phyloP scores from a whole-genome alignment of 2,888 invertebrate genomes.

The Catonia carolina region DNA sequence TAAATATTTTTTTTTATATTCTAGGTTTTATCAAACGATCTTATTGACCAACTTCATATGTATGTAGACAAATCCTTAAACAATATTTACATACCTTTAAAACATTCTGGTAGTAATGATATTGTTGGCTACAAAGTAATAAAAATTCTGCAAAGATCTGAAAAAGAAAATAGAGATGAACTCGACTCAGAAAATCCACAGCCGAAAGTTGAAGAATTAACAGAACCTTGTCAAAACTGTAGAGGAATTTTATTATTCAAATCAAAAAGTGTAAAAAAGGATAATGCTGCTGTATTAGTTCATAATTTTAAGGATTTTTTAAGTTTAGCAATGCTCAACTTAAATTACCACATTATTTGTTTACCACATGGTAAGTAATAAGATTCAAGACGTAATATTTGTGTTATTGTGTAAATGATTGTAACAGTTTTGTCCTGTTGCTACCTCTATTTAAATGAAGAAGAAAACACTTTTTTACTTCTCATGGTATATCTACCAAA shows the following conservation, averaged over 20 bases:
- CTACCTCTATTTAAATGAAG: too few species aligned
- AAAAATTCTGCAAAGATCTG: too few species aligned
- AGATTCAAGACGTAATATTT: too few species aligned
- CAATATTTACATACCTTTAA: conserved; percentile 27
- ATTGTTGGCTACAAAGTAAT: conserved; percentile 59
- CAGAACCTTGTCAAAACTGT: conserved; percentile 42
- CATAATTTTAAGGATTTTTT: conserved; percentile 53
- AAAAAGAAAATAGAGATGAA: too few species aligned
- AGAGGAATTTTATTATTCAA: conserved; percentile 38
- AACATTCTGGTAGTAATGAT: conserved; percentile 41
- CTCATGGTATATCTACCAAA: too few species aligned
- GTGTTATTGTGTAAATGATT: too few species aligned
- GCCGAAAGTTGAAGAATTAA: too few species aligned
- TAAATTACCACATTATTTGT: conserved; percentile 58
- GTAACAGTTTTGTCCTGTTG: too few species aligned
- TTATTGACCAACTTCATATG: conserved; percentile 50
- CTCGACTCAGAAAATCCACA: too few species aligned
- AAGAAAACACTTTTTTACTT: neutral
- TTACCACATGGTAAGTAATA: conserved; percentile 52
- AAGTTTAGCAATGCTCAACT: conserved; percentile 44
- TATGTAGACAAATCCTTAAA: conserved; percentile 47
- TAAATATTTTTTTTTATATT: conserved; percentile 33
- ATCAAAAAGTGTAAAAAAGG: conserved; percentile 41
- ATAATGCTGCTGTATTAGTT: conserved; percentile 48
- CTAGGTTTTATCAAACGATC: conserved; percentile 41